Evolutionary conservation across 2,113 vertebrate species (phyloP).

Genomic region (Burhinus bistriatus): DNA sequence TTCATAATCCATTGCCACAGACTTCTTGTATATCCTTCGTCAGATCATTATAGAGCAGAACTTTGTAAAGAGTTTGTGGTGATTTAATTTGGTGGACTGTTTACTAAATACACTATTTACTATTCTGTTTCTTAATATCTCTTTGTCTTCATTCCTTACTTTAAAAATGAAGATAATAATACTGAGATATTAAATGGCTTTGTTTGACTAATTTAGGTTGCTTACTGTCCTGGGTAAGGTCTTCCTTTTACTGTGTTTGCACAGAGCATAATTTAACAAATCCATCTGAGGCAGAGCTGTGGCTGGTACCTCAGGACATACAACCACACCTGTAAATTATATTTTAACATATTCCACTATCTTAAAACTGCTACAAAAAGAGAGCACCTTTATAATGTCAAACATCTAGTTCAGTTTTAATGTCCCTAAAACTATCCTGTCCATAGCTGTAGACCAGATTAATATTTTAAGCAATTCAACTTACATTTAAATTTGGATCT

Average conservation of each 20-base stretch:
- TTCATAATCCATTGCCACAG: not conserved
- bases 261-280: not conserved
- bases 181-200: not conserved
- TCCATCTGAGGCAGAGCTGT: not conserved
- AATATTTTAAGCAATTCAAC: not conserved
- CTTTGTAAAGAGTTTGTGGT: not conserved
- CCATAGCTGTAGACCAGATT: not conserved
- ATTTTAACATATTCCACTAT: not conserved
- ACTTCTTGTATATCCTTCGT: not conserved
- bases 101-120: not conserved
- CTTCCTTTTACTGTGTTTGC: not conserved
- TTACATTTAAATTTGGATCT: not conserved
- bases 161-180: not conserved
- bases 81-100: not conserved
- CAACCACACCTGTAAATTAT: not conserved
- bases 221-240: not conserved
- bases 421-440: not conserved
- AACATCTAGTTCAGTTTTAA: not conserved
- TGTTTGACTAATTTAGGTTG: not conserved
- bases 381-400: not conserved
- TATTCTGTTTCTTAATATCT: not conserved
- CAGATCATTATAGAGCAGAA: not conserved
- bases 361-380: not conserved
- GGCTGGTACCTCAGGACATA: not conserved
- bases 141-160: not conserved